phyloP scores from a whole-genome alignment of 2,888 invertebrate species.

The Lypha dubia region DNA sequence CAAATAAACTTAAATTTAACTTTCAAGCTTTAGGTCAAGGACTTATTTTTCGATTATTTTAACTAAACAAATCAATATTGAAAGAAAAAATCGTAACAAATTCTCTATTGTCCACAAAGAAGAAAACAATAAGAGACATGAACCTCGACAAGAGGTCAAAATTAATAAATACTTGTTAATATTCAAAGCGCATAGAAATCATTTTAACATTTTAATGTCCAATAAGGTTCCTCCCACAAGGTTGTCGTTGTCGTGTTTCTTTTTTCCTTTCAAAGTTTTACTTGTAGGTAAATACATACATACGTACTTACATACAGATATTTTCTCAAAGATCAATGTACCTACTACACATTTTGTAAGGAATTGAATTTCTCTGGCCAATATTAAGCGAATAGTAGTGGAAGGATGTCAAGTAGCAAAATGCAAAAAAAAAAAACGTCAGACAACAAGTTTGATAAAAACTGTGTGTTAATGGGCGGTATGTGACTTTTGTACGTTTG shows the following conservation, averaged over 20 bases:
- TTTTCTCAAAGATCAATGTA: slow-evolving; percentile 69
- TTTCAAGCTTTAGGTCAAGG: slow-evolving; percentile 64
- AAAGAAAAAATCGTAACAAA: slow-evolving; percentile 16
- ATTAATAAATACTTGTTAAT: slow-evolving; percentile 68
- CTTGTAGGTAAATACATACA: too few relatives aligned
- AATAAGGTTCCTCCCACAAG: slow-evolving; percentile 45
- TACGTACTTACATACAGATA: too few relatives aligned
- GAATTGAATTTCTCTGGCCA: slow-evolving; percentile 29
- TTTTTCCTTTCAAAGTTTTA: slow-evolving; percentile 11
- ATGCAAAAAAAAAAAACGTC: slow-evolving; percentile 14
- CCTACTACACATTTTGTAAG: slow-evolving; percentile 76
- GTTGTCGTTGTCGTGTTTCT: neutral
- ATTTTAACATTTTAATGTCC: slow-evolving; percentile 57
- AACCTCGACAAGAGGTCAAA: slow-evolving; percentile 67
- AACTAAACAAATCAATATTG: slow-evolving; percentile 58
- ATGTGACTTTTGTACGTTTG: slow-evolving; percentile 67
- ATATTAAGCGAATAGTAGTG: slow-evolving; percentile 46
- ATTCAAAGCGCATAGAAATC: slow-evolving; percentile 70
- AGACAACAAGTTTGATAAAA: slow-evolving; percentile 55
- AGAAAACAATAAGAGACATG: slow-evolving; percentile 49
- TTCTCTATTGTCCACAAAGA: slow-evolving; percentile 35
- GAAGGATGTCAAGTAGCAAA: slow-evolving; percentile 36
- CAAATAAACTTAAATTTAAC: slow-evolving; percentile 17
- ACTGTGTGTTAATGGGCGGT: slow-evolving; percentile 74
- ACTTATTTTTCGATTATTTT: slow-evolving; percentile 37